Conservation (phyloP, 2,113 vertebrate genomes). For the Plecotus auritus region DNA sequence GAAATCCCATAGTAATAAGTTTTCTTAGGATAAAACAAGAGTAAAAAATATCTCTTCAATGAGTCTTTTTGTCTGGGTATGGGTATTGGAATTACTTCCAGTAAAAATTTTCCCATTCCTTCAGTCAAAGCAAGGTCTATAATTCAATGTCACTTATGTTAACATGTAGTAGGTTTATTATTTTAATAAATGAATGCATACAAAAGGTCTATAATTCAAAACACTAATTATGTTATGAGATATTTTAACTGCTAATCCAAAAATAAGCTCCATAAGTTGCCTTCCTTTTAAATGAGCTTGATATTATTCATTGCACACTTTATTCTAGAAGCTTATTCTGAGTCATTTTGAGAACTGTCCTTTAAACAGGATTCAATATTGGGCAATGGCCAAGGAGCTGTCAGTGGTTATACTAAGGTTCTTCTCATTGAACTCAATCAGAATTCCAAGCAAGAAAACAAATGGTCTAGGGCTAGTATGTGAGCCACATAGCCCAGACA, state of each 20-base stretch:
- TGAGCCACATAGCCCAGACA: neutral
- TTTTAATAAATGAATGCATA: no score
- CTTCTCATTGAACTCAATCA: neutral
- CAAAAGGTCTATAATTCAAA: conserved; percentile 19
- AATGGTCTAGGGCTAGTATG: neutral
- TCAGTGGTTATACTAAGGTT: neutral
- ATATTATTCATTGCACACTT: conserved; percentile 25
- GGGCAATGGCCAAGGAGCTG: neutral
- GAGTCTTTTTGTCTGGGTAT: neutral
- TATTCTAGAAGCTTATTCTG: conserved; percentile 16
- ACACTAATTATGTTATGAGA: neutral
- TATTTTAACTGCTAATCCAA: conserved; percentile 11
- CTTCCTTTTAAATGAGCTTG: conserved; percentile 16
- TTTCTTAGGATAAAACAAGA: conserved; percentile 2
- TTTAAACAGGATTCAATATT: neutral
- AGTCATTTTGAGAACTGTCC: conserved; percentile 19
- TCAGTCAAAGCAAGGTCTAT: conserved; percentile 6
- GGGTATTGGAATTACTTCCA: neutral
- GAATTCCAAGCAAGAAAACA: neutral
- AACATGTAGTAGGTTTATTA: no score
- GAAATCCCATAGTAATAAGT: neutral
- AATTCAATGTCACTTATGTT: neutral
- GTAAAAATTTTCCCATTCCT: neutral
- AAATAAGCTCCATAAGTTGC: neutral
- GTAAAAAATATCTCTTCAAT: neutral